Evolutionary conservation across 2,888 invertebrate species (phyloP).

Genomic region (Malthinus flaveolus): DNA sequence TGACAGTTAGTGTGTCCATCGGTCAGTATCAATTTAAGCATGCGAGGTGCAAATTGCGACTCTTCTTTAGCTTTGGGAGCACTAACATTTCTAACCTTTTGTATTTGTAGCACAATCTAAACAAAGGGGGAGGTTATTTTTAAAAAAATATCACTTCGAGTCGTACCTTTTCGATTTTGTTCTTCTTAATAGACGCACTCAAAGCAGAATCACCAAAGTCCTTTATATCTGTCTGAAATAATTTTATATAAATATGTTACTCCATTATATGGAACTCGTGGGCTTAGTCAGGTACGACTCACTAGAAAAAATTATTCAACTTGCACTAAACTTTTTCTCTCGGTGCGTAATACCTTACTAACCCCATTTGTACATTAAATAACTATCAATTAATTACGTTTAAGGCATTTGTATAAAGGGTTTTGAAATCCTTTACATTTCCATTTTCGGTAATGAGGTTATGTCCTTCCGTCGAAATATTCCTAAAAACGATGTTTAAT

Average conservation of each 20-base stretch:
- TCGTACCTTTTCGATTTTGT: conserved; percentile 54
- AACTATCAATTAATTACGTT: conserved; percentile 10
- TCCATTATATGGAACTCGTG: too few species aligned
- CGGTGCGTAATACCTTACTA: too few species aligned
- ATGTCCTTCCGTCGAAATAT: conserved; percentile 72
- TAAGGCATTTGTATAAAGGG: conserved; percentile 12
- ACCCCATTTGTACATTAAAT: too few species aligned
- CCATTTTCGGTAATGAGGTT: conserved; percentile 68
- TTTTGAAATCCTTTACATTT: conserved; percentile 59
- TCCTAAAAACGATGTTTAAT: conserved; percentile 59
- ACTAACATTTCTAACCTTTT: conserved; percentile 84
- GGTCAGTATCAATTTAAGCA: conserved; percentile 81
- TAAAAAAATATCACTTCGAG: background rate
- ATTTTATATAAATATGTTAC: too few species aligned
- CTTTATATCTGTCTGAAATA: conserved; percentile 72
- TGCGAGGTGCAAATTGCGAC: conserved; percentile 77
- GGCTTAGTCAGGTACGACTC: too few species aligned
- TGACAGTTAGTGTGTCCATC: conserved; percentile 81
- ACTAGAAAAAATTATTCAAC: too few species aligned
- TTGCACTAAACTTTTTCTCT: too few species aligned
- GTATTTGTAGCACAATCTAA: conserved; percentile 80
- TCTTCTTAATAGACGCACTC: conserved; percentile 69
- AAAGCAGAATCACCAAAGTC: conserved; percentile 79
- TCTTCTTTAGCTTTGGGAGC: conserved; percentile 92
- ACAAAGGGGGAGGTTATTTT: conserved; percentile 3